Percentiles rank a stretch among this genome's conserved stretches.
These are phyloP conservation scores for Drosophila imparisetae DNA, from an alignment of 2,888 invertebrate genomes.

Conservation along the genomic window DNA sequence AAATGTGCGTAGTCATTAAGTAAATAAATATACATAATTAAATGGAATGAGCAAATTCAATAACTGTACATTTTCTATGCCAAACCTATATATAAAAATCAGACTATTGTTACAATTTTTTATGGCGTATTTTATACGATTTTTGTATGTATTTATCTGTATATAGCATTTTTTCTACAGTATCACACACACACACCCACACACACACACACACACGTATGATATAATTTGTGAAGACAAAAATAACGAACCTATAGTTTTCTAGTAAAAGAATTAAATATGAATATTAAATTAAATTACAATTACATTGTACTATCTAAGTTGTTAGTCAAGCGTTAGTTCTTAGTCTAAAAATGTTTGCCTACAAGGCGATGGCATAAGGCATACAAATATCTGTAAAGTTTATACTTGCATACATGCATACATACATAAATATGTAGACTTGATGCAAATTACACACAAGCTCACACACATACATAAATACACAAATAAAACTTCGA, in stretches of 20 bases:
- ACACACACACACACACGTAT: conserved; percentile 22
- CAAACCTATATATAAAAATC: conserved; percentile 11
- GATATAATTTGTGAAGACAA: conserved; percentile 40
- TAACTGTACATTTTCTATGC: conserved; percentile 70
- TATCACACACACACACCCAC: conserved; percentile 22
- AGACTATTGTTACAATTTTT: conserved; percentile 68
- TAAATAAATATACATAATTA: conserved; percentile 61
- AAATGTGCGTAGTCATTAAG: conserved; percentile 64
- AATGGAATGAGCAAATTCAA: conserved; percentile 43
- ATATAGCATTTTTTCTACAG: conserved; percentile 68
- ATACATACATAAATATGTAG: conserved; percentile 29
- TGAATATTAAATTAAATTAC: conserved; percentile 43
- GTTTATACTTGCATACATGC: conserved; percentile 50
- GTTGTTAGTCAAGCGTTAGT: conserved; percentile 67
- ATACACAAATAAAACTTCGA: conserved; percentile 28
- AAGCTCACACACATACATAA: conserved; percentile 26
- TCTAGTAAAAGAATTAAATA: conserved; percentile 48
- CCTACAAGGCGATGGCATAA: conserved; percentile 58
- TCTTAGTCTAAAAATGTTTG: conserved; percentile 54
- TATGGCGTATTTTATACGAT: conserved; percentile 69
- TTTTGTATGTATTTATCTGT: conserved; percentile 63
- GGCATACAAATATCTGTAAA: conserved; percentile 60
- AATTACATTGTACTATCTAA: conserved; percentile 44
- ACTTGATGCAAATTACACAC: conserved; percentile 36
- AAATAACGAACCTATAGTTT: conserved; percentile 49